Conservation (phyloP, 2,113 vertebrate genomes). For the Austrofundulus limnaeus region DNA sequence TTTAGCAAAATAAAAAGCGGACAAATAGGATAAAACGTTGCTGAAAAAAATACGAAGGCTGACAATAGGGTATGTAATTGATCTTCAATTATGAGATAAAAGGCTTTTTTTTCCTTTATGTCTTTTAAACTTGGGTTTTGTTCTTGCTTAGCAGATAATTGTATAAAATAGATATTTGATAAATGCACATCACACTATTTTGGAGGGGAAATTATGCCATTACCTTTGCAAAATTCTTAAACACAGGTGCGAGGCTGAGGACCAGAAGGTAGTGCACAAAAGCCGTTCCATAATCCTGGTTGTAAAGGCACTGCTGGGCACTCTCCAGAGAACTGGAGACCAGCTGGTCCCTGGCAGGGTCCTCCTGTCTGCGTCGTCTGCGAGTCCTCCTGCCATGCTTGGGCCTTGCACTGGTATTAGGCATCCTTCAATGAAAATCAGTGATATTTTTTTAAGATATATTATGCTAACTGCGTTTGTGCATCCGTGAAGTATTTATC, state of each 20-base stretch:
- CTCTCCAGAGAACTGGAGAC: constrained; percentile 90
- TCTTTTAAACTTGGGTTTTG: too few species aligned
- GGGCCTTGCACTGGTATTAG: constrained; percentile 67
- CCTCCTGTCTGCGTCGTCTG: constrained; percentile 72
- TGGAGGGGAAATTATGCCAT: not conserved
- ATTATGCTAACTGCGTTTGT: too few species aligned
- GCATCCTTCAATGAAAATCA: constrained; percentile 63
- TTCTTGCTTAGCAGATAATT: too few species aligned
- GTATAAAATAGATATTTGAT: too few species aligned
- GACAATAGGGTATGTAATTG: too few species aligned
- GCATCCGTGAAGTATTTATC: too few species aligned
- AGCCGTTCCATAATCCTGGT: constrained; percentile 91
- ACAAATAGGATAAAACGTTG: too few species aligned
- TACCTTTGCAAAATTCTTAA: constrained; percentile 83
- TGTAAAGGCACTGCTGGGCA: constrained; percentile 88
- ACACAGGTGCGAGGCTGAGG: constrained; percentile 88
- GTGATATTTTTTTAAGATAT: not conserved
- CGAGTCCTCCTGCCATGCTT: constrained; percentile 68
- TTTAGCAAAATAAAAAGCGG: too few species aligned
- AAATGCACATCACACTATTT: too few species aligned
- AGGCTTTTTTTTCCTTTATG: too few species aligned
- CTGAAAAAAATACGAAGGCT: too few species aligned
- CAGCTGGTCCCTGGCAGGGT: constrained; percentile 83
- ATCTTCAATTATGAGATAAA: too few species aligned
- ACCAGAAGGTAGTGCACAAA: constrained; percentile 95